Percentiles rank a stretch among this genome's conserved stretches.
These are phyloP conservation scores for Pseudomugil gertrudae DNA, from an alignment of 2,797 vertebrate genomes.

Conservation along the genomic window DNA sequence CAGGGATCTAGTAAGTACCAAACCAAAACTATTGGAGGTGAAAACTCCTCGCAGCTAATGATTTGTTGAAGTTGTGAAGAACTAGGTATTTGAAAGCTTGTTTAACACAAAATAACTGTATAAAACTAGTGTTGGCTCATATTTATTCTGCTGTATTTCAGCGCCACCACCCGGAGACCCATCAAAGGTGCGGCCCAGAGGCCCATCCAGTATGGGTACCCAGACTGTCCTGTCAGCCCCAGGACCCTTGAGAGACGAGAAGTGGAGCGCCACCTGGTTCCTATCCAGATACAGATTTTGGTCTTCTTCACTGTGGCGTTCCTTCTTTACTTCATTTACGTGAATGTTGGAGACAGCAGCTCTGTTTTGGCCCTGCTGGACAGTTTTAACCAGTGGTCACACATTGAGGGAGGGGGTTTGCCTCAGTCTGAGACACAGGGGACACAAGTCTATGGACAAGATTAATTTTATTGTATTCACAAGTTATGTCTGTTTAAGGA, in stretches of 20 bases:
- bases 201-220: constrained; percentile 69
- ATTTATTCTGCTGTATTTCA: constrained; percentile 42
- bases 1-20: constrained; percentile 77
- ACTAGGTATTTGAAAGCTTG: neutral
- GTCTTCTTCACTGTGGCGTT: constrained; percentile 76
- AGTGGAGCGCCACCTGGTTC: constrained; percentile 63
- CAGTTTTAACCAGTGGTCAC: constrained; percentile 33
- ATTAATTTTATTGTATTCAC: constrained; percentile 26
- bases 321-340: constrained; percentile 79
- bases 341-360: constrained; percentile 67
- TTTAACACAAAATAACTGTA: too few species aligned
- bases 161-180: constrained; percentile 78
- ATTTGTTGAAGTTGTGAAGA: neutral
- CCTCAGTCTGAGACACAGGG: constrained; percentile 31
- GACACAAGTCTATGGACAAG: constrained; percentile 14
- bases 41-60: neutral
- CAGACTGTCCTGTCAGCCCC: constrained; percentile 63
- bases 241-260: constrained; percentile 52
- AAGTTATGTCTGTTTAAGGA: neutral
- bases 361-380: constrained; percentile 62
- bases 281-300: constrained; percentile 73
- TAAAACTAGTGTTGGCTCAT: neutral
- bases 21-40: neutral
- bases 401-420: constrained; percentile 11
- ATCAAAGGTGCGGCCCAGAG: constrained; percentile 80